Evolutionary conservation across 2,113 vertebrate species (phyloP).

Genomic region (Takifugu flavidus): DNA sequence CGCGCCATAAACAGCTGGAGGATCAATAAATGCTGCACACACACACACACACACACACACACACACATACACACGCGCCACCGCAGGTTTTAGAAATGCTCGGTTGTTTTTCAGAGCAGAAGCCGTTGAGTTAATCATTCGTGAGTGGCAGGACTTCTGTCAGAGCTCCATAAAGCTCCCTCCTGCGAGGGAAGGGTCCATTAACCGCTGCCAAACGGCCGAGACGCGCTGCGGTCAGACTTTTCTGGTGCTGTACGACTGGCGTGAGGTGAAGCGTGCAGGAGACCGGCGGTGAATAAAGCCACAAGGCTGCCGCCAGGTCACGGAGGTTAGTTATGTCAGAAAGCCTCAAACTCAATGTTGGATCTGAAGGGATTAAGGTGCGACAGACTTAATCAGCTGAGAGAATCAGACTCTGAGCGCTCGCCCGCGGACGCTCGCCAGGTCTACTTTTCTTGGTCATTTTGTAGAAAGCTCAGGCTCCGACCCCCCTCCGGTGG

Average conservation of each 20-base stretch:
- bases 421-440: too few relatives aligned
- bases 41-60: slow-evolving; percentile 2
- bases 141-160: slow-evolving; percentile 26
- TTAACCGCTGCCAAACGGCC: slow-evolving; percentile 21
- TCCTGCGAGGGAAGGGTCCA: neutral
- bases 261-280: slow-evolving; percentile 1
- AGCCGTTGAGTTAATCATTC: slow-evolving; percentile 44
- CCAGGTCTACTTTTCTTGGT: too few relatives aligned
- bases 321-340: slow-evolving; percentile 1
- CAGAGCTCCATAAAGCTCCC: slow-evolving; percentile 3
- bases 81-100: neutral
- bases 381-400: neutral
- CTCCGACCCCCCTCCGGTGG: too few relatives aligned
- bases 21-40: slow-evolving; percentile 23
- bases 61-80: neutral
- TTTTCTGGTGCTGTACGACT: neutral
- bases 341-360: neutral
- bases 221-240: neutral
- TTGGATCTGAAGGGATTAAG: neutral
- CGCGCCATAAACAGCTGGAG: slow-evolving; percentile 13
- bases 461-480: too few relatives aligned
- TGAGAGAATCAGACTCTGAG: neutral
- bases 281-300: slow-evolving; percentile 21
- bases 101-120: slow-evolving; percentile 18
- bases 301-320: slow-evolving; percentile 1